phyloP scores from a whole-genome alignment of 2,888 invertebrate genomes.

The Hypselothyrea guttata region DNA sequence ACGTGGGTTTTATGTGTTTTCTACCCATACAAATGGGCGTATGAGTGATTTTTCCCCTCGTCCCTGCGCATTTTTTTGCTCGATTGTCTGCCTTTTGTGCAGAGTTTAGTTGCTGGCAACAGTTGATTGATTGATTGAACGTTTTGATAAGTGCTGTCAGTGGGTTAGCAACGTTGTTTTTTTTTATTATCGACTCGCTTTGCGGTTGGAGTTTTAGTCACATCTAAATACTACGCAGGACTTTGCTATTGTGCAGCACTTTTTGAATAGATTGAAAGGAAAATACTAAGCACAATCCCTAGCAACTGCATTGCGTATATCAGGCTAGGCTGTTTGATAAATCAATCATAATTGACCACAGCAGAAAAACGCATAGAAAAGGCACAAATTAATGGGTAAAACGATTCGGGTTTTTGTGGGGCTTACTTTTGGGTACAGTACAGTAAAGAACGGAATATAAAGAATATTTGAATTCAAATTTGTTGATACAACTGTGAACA shows the following conservation, averaged over 20 bases:
- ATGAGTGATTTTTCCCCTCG: constrained; percentile 55
- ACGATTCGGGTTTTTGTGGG: no score
- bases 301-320: constrained; percentile 8
- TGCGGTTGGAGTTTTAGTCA: constrained; percentile 24
- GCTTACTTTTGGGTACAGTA: no score
- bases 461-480: no score
- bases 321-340: not conserved
- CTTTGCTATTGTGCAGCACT: constrained; percentile 10
- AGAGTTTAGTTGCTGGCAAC: constrained; percentile 67
- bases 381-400: not conserved
- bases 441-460: no score
- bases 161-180: constrained; percentile 60
- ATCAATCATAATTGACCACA: constrained; percentile 44
- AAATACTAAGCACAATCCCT: constrained; percentile 31
- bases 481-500: no score
- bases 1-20: constrained; percentile 47
- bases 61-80: constrained; percentile 11
- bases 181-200: constrained; percentile 43
- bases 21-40: constrained; percentile 51
- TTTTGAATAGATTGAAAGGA: constrained; percentile 2
- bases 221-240: not conserved
- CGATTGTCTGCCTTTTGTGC: constrained; percentile 43
- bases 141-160: constrained; percentile 72
- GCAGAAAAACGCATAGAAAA: constrained; percentile 7
- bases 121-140: constrained; percentile 75